Evolutionary conservation across 2,888 invertebrate species (phyloP), one percentile per base, ranked within the genome.

Genomic region (Nasonovia ribisnigri): DNA sequence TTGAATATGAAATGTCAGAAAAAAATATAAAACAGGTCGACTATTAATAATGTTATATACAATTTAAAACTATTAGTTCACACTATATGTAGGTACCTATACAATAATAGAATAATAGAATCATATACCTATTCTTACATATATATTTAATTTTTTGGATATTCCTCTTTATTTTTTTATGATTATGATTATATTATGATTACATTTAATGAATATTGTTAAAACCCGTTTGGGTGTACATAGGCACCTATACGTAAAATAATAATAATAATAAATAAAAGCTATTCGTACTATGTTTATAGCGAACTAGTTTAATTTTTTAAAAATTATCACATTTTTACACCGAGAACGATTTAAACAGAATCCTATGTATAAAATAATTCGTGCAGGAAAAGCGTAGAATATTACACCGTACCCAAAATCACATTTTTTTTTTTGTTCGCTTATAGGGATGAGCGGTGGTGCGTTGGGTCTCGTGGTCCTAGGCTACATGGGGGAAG

Each of bases 401-500:
- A n/a, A 16, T 67, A 36, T 67, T 67, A 2, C 8, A 77, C 36
- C 26, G 57, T 67, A n/a, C n/a, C 36, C 36, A 36, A 16, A 8
- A n/a, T 36, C 20, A 2, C 20, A 8, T 77, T 77, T n/a, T 88
- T 88, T 51, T 57, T 84, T 24, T 46, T 60, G 36, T 92, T 60
- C 11, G 4, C 8, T 6, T 36, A 26, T n/a, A 46, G 93, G 93
- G 42, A 94, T 94, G 92, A 93, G 95, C 91, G 94, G 95, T 6
- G 94, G 94, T 16, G 94, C 94, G 6, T 42, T 94, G n/a, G 92
- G 94, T 90, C 94, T 95, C 29, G 29, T 95, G 4, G 84, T 92
- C 6, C 88, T 95, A 0, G 94, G 94, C 24, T 94, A 94, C 90
- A 89, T 95, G 51, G 94, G 94, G 26, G 92, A 94, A 4, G 92